Base-by-base conservation (phyloP, 2,113 vertebrate genomes). In the Chitala chitala region DNA sequence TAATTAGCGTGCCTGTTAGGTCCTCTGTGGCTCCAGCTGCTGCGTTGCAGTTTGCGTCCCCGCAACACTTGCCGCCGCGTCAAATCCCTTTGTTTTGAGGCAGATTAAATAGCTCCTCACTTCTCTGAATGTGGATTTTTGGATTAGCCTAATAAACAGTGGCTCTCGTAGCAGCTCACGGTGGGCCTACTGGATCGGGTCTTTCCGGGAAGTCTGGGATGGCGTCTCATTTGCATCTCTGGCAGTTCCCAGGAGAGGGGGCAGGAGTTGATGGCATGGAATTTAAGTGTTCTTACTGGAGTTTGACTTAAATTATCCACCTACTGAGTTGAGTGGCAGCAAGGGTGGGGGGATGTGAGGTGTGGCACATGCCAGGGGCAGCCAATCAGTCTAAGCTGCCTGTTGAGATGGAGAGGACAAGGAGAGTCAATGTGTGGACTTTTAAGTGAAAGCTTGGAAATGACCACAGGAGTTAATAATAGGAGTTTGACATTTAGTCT, bases 71-170 rank as follows among this genome's bases (percentile, higher is more conserved):
- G 9, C 69, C 33, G 31, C 51, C 65, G 78, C 79, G 78, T 84
- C 83, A 83, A 87, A 89, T 88, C 87, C 84, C 79, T 89, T 90
- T 90, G 86, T 91, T 88, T 87, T 87, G 85, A 87, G 82, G 86
- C 84, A 88, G 88, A 89, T 90, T 89, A 89, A 86, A 82, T 82
- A 84, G 80, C 82, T 84, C 79, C 80, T 80, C 79, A 78, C 83
- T 83, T 80, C 80, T 79, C 82, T 85, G 85, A 89, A 89, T 90
- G 87, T 86, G 86, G 87, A 89, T 89, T 90, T 88, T 84, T 75
- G 85, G 89, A 90, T 91, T 89, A 90, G 87, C 84, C 84, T 88
- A 88, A 90, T 89, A 90, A 90, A 90, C 84, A 88, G 84, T 77
- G 78, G 80, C 85, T 86, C 84, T 86, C 29, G 4, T 87, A 81